phyloP scores from a whole-genome alignment of 2,797 vertebrate species.

The Mionectes olivaceus region DNA sequence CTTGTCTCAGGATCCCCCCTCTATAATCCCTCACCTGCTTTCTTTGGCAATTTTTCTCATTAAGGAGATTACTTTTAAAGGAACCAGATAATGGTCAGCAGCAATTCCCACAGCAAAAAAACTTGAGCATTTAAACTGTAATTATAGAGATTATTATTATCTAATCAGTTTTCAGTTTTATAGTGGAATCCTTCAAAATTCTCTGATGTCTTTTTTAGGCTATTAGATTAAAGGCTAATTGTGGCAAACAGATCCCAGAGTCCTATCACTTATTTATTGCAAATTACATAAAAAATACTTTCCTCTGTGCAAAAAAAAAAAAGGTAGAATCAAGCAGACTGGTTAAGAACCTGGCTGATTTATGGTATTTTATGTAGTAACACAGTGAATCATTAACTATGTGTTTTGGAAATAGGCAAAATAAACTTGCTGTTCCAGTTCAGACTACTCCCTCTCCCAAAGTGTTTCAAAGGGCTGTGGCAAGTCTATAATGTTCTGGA shows the following conservation, averaged over 20 bases:
- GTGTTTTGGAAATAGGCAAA: neutral
- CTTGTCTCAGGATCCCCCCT: constrained; percentile 45
- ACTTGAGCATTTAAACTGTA: neutral
- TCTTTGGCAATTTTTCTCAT: constrained; percentile 63
- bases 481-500: neutral
- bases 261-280: neutral
- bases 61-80: constrained; percentile 80
- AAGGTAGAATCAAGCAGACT: neutral
- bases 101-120: neutral
- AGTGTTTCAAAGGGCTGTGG: neutral
- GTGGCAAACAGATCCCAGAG: neutral
- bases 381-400: neutral
- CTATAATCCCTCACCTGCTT: constrained; percentile 10
- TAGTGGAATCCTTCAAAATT: neutral
- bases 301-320: neutral
- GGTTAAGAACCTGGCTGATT: neutral
- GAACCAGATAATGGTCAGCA: constrained; percentile 77
- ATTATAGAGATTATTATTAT: neutral
- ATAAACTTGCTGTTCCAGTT: neutral
- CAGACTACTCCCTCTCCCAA: neutral
- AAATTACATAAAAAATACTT: neutral
- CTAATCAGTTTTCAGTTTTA: neutral
- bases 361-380: neutral
- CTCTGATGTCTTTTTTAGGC: neutral
- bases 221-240: neutral